These are phyloP conservation scores for Poeciliopsis turneri DNA, from an alignment of 2,797 vertebrate genomes.

Conservation along the genomic window DNA sequence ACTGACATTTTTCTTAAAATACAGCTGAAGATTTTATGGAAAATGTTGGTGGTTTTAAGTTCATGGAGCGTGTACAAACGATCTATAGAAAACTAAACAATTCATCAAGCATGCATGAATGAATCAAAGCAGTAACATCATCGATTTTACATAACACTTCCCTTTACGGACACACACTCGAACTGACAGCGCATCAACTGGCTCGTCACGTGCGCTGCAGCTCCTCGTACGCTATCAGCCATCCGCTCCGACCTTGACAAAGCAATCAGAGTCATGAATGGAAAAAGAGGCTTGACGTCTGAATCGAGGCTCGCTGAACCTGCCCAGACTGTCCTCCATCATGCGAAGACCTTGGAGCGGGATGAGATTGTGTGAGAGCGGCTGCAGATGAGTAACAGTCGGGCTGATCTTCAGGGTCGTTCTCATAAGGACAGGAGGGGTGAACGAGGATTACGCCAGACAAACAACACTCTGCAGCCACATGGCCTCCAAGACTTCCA, in stretches of 20 bases:
- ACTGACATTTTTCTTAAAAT: background rate
- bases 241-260: conserved; percentile 14
- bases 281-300: conserved; percentile 40
- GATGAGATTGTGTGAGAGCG: conserved; percentile 4
- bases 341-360: conserved; percentile 54
- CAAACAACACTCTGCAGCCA: conserved; percentile 61
- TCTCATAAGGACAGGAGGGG: conserved; percentile 55
- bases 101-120: too few species aligned
- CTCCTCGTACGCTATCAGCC: conserved; percentile 24
- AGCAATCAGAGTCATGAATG: conserved; percentile 47
- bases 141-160: too few species aligned
- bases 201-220: background rate
- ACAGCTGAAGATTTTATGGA: background rate
- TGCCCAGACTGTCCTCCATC: conserved; percentile 50
- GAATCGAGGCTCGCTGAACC: conserved; percentile 45
- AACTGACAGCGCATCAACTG: conserved; percentile 1
- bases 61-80: background rate
- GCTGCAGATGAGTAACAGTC: conserved; percentile 50
- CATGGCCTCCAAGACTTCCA: conserved; percentile 25
- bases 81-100: background rate
- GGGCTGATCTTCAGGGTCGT: conserved; percentile 52
- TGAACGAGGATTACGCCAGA: conserved; percentile 58
- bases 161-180: too few species aligned
- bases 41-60: background rate
- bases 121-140: background rate